A percentile compares a stretch with the other conserved stretches of the same genome.
Conservation (phyloP, 2,113 vertebrate species). For the Nestor notabilis region DNA sequence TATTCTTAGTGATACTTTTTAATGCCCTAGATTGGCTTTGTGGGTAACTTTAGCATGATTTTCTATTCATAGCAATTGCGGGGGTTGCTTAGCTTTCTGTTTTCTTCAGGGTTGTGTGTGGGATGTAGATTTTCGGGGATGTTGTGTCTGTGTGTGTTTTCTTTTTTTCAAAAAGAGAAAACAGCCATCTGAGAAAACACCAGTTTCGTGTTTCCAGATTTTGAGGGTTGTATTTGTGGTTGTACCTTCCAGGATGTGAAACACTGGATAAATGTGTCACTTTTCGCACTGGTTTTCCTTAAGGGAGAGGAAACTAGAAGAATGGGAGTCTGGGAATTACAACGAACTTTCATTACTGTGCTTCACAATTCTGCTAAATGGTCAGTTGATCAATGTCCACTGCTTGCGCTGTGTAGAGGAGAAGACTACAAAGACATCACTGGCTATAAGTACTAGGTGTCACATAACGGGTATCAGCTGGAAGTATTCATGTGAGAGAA, state of each 20-base stretch:
- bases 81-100: background rate
- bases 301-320: background rate
- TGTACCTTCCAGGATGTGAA: background rate
- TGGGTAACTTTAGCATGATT: background rate
- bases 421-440: background rate
- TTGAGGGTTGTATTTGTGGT: background rate
- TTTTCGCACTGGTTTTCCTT: conserved; percentile 27
- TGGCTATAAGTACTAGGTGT: background rate
- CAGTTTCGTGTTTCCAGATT: background rate
- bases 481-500: background rate
- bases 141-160: background rate
- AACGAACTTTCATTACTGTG: background rate
- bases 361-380: background rate
- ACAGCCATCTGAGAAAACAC: background rate
- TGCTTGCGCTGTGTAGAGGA: background rate
- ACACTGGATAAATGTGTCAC: background rate
- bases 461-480: background rate
- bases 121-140: background rate
- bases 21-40: background rate
- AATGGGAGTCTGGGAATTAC: background rate
- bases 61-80: background rate
- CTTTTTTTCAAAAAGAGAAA: background rate
- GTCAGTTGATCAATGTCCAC: background rate
- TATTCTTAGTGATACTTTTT: background rate
- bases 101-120: background rate